Conservation (phyloP, 1,140 invertebrate genomes). For the Nixonia krombeini region DNA sequence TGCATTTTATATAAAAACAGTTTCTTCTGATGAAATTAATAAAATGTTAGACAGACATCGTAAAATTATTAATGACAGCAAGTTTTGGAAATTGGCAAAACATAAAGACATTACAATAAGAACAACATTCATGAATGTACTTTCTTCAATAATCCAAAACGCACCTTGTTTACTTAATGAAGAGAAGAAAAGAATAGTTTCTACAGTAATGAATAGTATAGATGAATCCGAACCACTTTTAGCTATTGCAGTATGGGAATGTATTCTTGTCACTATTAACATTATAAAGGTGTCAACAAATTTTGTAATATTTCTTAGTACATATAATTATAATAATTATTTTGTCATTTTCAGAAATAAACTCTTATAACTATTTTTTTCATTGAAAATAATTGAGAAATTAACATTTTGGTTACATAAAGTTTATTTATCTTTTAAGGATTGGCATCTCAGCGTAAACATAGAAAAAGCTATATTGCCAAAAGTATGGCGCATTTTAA, state of each 20-base stretch:
- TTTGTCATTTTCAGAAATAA: conserved; percentile 23
- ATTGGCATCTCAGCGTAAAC: conserved; percentile 80
- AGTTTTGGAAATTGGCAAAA: conserved; percentile 83
- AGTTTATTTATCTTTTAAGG: conserved; percentile 68
- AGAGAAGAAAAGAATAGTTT: conserved; percentile 74
- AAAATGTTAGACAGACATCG: conserved; percentile 70
- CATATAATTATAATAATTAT: too few species aligned
- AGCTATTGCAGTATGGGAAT: conserved; percentile 80
- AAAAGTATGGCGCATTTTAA: conserved; percentile 78
- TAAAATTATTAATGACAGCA: conserved; percentile 74
- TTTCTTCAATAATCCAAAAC: conserved; percentile 77
- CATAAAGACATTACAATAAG: conserved; percentile 73
- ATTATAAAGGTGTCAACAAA: conserved; percentile 72
- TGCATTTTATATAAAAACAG: conserved; percentile 74
- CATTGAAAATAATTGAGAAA: too few species aligned
- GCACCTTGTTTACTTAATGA: conserved; percentile 65
- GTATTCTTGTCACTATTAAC: conserved; percentile 74
- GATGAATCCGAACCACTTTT: conserved; percentile 81
- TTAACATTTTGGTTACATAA: too few species aligned
- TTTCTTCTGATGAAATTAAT: conserved; percentile 70
- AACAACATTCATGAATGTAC: conserved; percentile 77
- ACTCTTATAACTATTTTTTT: too few species aligned
- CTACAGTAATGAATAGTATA: conserved; percentile 77
- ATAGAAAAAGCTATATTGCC: conserved; percentile 80
- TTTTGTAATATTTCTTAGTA: too few species aligned